Evolutionary conservation across 2,797 vertebrate genomes (phyloP), one percentile per base, ranked within the genome.

Genomic region (Coranthus polyacanthus): DNA sequence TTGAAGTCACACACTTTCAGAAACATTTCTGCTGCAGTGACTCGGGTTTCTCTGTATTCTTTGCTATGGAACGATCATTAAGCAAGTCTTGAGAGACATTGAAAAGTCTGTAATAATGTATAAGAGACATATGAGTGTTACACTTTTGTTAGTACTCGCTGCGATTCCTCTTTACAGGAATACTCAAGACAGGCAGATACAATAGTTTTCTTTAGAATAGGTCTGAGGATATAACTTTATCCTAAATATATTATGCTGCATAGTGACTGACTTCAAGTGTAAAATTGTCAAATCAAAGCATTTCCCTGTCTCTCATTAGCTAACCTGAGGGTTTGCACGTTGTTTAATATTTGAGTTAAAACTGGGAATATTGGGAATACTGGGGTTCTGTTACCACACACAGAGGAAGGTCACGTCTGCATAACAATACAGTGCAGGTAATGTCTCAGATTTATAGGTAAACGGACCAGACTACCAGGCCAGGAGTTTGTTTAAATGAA

Each of bases 401-500:
- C 2, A 49, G 24, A 12, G 73, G 21, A 3, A 21, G 12, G 38
- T 41, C 47, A 45, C 64, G 34, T 59, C 44, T 21, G 13, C 2
- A 34, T 37, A 66, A 55, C 2, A 37, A 32, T 53, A 70, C 8
- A 37, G 7, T 24, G 44, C 46, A 56, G 15, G 54, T 4, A 36
- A 13, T 43, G n/a, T 32, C 21, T 47, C 42, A 18, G 41, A 11
- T 67, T 26, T 38, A 18, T 6, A 20, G 17, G 10, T 46, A 42
- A 46, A 60, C 42, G 45, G 49, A 63, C 54, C 62, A 46, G 52
- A 73, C 34, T 39, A 52, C 45, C 50, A 71, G 74, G 54, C 24
- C 72, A 75, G 67, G 61, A 68, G 63, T 78, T 74, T 55, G 70
- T 72, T 65, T 68, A 50, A 81, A 78, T 47, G 75, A 91, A 94